phyloP scores from a whole-genome alignment of 2,797 vertebrate genomes.

The Rhodeus uyekii region DNA sequence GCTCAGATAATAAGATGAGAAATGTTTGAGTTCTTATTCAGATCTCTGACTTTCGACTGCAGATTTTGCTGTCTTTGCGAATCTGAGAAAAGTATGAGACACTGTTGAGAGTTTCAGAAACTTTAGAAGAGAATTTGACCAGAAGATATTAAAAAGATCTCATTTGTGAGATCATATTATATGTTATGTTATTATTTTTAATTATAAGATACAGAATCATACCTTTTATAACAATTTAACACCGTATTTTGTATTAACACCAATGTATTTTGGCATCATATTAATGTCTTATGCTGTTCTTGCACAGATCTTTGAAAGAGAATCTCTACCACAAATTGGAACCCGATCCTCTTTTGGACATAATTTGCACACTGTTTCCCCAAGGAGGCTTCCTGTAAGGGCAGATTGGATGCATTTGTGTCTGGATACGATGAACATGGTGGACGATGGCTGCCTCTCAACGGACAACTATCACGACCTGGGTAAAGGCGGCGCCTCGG shows the following conservation, averaged over 20 bases:
- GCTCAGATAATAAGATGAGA: too few species aligned
- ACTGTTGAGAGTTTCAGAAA: not conserved
- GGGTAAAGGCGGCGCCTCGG: slow-evolving; percentile 73
- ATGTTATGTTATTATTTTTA: not conserved
- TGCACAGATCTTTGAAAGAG: not conserved
- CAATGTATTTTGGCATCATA: not conserved
- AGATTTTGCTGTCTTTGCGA: too few species aligned
- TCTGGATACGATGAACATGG: slow-evolving; percentile 80
- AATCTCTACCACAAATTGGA: not conserved
- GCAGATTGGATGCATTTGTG: slow-evolving; percentile 81
- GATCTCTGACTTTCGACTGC: too few species aligned
- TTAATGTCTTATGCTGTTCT: not conserved
- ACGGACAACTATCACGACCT: slow-evolving; percentile 77
- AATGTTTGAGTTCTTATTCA: too few species aligned
- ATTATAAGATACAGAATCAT: not conserved
- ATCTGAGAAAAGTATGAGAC: too few species aligned
- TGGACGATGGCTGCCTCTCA: slow-evolving; percentile 76
- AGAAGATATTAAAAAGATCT: too few species aligned
- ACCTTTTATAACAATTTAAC: not conserved
- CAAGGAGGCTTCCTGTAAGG: slow-evolving; percentile 38
- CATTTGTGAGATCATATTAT: not conserved
- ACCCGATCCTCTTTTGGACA: slow-evolving; percentile 11
- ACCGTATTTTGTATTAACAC: not conserved
- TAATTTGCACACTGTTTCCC: slow-evolving; percentile 41
- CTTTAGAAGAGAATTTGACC: too few species aligned